Base-by-base conservation (phyloP, 2,888 invertebrate species). In the Allophyes oxyacanthae region DNA sequence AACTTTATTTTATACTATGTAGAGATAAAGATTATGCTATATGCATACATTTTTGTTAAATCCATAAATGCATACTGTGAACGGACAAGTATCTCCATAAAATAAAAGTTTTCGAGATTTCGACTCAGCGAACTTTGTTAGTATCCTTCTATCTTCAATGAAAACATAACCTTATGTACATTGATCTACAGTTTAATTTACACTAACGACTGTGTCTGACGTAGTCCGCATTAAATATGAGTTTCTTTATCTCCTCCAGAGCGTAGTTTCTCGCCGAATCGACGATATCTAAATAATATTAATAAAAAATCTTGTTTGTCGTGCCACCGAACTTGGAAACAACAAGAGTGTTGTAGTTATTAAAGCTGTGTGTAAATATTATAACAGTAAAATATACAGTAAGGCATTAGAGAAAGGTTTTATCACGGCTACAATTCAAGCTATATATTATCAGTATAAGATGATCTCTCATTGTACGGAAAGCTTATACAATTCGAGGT, bases 281-380 rank as follows among this genome's bases (percentile, higher is more conserved):
- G 43, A 11, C 56, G 52, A 64, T 64, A 64, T 57, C 56, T 54
- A 58, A 75, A 73, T 58, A 59, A 62, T 71, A 64, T 57, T 64
- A 61, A 61, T 71, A 72, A 74, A 62, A 54, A 65, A 60, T 51
- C 54, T 51, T 63, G 66, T 74, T 66, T 61, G 58, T 70, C 58
- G 43, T 62, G 20, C 48, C 34, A 13, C 36, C 36, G 43, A 56
- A 33, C 45, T 65, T 58, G 38, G 46, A 28, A 33, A 59, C 48
- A 46, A 52, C 54, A 53, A 52, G 59, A 57, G 28, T 32, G 34
- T 54, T 36, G 10, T 37, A 30, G 25, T 41, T 50, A 30, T 33
- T 44, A 8, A 20, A n/a, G 34, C 34, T 37, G 45, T 28, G 7
- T 15, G 13, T 10, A 59, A 60, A 46, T 61, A 34, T 36, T 32